Percentiles rank a stretch among this genome's conserved stretches.
phyloP scores from a whole-genome alignment of 1,140 invertebrate genomes.

The Hetaerina americana region DNA sequence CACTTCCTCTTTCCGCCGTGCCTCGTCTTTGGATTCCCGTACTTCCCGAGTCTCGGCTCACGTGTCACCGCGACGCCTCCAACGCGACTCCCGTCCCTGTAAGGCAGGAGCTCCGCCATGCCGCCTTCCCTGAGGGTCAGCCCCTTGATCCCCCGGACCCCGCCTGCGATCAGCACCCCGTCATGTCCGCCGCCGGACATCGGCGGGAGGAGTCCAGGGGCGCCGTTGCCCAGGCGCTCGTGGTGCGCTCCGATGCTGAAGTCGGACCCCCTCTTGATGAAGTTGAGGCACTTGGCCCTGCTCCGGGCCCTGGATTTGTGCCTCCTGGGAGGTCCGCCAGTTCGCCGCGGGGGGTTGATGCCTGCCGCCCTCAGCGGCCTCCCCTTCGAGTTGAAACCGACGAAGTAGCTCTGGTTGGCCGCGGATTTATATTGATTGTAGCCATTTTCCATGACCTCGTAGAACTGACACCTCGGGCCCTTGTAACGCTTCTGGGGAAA shows the following conservation, averaged over 20 bases:
- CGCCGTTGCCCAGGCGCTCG: constrained; percentile 11
- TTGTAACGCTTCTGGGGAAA: constrained; percentile 24
- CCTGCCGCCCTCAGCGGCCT: constrained; percentile 26
- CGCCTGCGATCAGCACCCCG: neutral
- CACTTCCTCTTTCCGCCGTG: neutral
- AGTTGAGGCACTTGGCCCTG: constrained; percentile 34
- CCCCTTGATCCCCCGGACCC: neutral
- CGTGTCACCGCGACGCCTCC: neutral
- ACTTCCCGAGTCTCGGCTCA: neutral
- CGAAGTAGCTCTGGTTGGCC: constrained; percentile 27
- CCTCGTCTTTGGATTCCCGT: neutral
- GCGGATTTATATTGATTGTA: constrained; percentile 37
- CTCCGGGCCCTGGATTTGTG: constrained; percentile 18
- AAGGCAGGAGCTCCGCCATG: too few species aligned
- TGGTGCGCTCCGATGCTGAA: constrained; percentile 37
- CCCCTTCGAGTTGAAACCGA: constrained; percentile 37
- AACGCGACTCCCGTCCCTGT: too few species aligned
- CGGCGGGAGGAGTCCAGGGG: neutral
- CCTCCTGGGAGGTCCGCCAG: neutral
- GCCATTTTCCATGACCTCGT: constrained; percentile 30
- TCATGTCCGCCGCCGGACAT: neutral
- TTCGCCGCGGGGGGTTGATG: constrained; percentile 17
- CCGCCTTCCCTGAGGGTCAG: neutral
- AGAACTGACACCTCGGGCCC: constrained; percentile 36
- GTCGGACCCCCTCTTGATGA: constrained; percentile 36